A percentile compares a stretch with the other conserved stretches of the same genome.
Evolutionary conservation across 2,888 invertebrate genomes (phyloP).

Genomic region (Drosophila colorata): DNA sequence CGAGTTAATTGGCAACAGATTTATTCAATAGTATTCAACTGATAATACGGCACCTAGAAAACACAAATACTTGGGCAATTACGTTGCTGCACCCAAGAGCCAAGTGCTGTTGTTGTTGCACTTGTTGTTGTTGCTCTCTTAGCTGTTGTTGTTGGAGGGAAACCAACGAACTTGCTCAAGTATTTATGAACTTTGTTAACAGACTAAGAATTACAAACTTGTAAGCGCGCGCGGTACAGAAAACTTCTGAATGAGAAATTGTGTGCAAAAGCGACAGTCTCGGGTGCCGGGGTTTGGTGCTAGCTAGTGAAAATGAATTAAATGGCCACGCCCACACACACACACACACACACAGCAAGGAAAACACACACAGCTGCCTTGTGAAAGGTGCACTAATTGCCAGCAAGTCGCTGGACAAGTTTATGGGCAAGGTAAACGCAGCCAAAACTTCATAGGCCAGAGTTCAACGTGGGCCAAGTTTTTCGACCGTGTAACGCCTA

Average conservation of each 20-base stretch:
- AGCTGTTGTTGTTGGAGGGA: constrained; percentile 28
- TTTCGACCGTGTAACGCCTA: constrained; percentile 73
- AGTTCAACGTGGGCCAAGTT: constrained; percentile 74
- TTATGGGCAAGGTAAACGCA: constrained; percentile 79
- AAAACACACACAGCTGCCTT: constrained; percentile 12
- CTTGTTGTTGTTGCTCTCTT: constrained; percentile 4
- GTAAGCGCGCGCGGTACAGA: constrained; percentile 43
- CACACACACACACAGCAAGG: constrained; percentile 22
- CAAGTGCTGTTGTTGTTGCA: constrained; percentile 1
- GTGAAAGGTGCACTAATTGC: constrained; percentile 77
- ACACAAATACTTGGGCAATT: constrained; percentile 27
- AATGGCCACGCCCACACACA: constrained; percentile 64
- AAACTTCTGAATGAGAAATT: constrained; percentile 80
- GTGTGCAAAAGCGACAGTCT: constrained; percentile 77
- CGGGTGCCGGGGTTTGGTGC: constrained; percentile 14
- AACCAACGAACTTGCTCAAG: constrained; percentile 70
- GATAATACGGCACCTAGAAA: constrained; percentile 5
- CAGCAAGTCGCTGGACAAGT: constrained; percentile 72
- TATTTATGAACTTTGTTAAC: constrained; percentile 82
- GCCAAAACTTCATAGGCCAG: constrained; percentile 65
- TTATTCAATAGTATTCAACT: constrained; percentile 18
- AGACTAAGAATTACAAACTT: constrained; percentile 82
- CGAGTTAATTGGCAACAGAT: constrained; percentile 16
- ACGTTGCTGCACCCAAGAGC: constrained; percentile 13
- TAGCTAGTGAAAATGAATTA: constrained; percentile 75